Conservation (phyloP, 2,797 vertebrate genomes). For the Myotis daubentonii region DNA sequence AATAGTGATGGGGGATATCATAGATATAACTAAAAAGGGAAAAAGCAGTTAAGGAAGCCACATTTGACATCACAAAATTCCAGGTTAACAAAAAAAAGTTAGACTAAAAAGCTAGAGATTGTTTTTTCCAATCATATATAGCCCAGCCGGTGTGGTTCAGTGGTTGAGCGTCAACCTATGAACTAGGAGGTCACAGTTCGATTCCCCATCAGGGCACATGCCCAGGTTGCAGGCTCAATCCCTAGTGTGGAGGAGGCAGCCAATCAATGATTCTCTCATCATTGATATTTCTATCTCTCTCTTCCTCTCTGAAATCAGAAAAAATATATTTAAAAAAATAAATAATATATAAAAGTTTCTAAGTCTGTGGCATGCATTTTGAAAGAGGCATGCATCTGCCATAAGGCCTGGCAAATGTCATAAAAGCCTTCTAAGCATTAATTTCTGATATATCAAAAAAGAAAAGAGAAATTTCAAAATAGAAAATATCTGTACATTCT, state of each 20-base stretch:
- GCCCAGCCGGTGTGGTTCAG: no score
- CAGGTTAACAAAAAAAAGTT: slow-evolving; percentile 35
- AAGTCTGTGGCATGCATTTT: background rate
- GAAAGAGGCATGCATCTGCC: background rate
- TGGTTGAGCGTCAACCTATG: no score
- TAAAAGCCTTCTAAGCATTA: background rate
- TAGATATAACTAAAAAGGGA: background rate
- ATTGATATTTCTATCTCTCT: no score
- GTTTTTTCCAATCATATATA: background rate
- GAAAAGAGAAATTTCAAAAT: slow-evolving; percentile 36
- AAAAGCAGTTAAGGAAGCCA: slow-evolving; percentile 32
- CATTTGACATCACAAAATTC: slow-evolving; percentile 5
- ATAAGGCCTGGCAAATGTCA: background rate
- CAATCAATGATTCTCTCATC: no score
- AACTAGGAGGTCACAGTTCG: no score
- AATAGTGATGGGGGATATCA: background rate
- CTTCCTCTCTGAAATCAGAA: no score
- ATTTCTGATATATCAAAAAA: slow-evolving; percentile 26
- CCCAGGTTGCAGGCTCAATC: no score
- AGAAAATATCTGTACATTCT: slow-evolving; percentile 38
- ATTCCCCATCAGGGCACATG: no score
- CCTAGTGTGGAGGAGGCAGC: no score
- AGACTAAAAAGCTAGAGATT: slow-evolving; percentile 16
- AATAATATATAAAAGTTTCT: slow-evolving; percentile 31
- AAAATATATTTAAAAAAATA: background rate